Evolutionary conservation across 2,113 vertebrate species (phyloP), one percentile per base, ranked within the genome.

Genomic region (Anhinga rufa): DNA sequence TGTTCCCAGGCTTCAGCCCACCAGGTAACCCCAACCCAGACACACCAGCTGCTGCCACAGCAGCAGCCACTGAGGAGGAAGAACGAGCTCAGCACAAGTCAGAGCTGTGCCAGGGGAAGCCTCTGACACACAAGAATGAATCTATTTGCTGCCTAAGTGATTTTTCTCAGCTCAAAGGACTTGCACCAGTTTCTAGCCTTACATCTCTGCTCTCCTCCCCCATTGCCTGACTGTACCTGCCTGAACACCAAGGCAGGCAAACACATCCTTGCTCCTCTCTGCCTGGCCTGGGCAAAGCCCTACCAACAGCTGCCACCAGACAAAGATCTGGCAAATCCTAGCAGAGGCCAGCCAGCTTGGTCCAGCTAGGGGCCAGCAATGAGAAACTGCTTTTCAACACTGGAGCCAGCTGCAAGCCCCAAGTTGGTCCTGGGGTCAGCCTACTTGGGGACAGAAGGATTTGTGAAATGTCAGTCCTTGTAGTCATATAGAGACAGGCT

Each of bases 401-500:
- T 4, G 3, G n/a, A n/a, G 52, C 4, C 52, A 61, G 38, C 57
- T 61, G 44, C 70, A 74, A 69, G 20, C 57, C 82, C 40, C 87
- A 57, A 4, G 49, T 15, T 25, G 55, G 19, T 19, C 60, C 58
- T 9, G 14, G 40, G n/a, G 32, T 25, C 69, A 85, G 52, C 29
- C 29, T 31, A 9, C 48, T 2, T 25, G 49, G 26, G 17, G 49
- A 62, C 42, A 57, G 46, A 9, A 18, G 36, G 38, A 19, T 57
- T 60, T 38, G 52, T 21, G n/a, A 44, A 60, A 40, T 46, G 36
- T 14, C 19, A 40, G 17, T 19, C 36, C 34, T 25, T 20, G 38
- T 17, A 57, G 46, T 3, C 0, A 0, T 10, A 29, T 1, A 60
- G 28, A 51, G 31, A 25, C 1, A 11, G 24, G 55, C 31, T 51